phyloP scores from a whole-genome alignment of 2,797 vertebrate genomes.

The Bradypodion pumilum region DNA sequence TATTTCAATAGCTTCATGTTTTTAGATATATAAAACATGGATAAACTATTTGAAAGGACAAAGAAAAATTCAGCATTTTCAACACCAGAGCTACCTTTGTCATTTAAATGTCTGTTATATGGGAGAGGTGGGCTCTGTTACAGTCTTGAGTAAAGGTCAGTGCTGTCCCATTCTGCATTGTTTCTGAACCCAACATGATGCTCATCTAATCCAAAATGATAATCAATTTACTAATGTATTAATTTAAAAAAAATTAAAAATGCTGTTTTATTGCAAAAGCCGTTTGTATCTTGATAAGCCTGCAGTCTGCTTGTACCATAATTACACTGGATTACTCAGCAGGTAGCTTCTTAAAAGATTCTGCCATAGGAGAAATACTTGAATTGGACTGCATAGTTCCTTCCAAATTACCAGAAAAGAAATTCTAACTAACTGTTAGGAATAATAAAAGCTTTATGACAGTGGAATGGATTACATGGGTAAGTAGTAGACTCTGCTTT shows the following conservation, averaged over 20 bases:
- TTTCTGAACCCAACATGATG: fast-evolving
- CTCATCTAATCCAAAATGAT: background rate
- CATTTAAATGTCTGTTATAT: background rate
- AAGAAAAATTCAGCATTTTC: too few species aligned
- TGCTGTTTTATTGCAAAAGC: conserved; percentile 39
- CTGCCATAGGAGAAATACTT: background rate
- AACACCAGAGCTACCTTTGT: too few species aligned
- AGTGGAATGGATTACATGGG: too few species aligned
- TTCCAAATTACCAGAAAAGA: too few species aligned
- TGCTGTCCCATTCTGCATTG: background rate
- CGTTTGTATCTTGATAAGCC: conserved; percentile 37
- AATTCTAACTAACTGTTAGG: too few species aligned
- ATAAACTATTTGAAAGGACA: background rate
- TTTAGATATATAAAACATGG: background rate
- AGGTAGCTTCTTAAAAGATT: background rate
- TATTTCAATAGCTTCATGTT: fast-evolving
- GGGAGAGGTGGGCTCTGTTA: background rate
- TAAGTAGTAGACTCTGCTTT: too few species aligned
- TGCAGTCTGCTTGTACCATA: background rate
- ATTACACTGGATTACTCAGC: background rate
- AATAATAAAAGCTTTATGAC: too few species aligned
- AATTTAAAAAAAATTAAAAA: background rate
- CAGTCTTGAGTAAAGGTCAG: background rate
- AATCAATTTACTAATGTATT: conserved; percentile 30
- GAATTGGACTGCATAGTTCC: background rate